These are phyloP conservation scores for Oegoconia quadripuncta DNA, from an alignment of 2,888 invertebrate species.

Conservation along the genomic window DNA sequence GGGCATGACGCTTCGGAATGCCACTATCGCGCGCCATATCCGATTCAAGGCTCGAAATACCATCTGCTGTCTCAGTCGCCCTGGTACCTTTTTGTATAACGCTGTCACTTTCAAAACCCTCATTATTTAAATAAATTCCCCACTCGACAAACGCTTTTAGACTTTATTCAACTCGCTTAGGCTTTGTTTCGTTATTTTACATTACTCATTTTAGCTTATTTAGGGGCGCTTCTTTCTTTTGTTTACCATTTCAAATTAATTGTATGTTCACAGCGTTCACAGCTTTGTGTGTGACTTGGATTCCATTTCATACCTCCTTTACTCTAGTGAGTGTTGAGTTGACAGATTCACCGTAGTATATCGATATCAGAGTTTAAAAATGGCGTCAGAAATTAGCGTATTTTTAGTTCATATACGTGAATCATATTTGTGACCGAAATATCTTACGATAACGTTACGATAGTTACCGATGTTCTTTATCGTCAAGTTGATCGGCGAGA, in stretches of 20 bases:
- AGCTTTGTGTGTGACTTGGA: too few relatives aligned
- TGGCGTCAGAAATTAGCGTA: too few relatives aligned
- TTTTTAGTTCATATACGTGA: neutral
- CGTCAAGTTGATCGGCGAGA: slow-evolving; percentile 16
- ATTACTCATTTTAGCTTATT: slow-evolving; percentile 2
- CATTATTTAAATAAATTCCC: slow-evolving; percentile 13
- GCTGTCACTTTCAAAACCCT: slow-evolving; percentile 25
- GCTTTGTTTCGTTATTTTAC: slow-evolving; percentile 3
- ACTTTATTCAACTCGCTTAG: slow-evolving; percentile 3
- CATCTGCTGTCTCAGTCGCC: slow-evolving; percentile 30
- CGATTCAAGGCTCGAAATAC: slow-evolving; percentile 6
- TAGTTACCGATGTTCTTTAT: slow-evolving; percentile 12
- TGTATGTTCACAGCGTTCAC: slow-evolving; percentile 19
- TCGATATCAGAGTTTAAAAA: too few relatives aligned
- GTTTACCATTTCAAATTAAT: slow-evolving; percentile 9
- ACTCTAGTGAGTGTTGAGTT: too few relatives aligned
- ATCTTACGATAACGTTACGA: slow-evolving; percentile 16
- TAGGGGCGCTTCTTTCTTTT: slow-evolving; percentile 2
- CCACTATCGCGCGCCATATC: slow-evolving; percentile 12
- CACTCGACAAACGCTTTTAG: slow-evolving; percentile 1
- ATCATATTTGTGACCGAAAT: slow-evolving; percentile 17
- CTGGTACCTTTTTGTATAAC: slow-evolving; percentile 47
- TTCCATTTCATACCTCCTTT: slow-evolving; percentile 15
- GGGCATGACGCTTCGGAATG: slow-evolving; percentile 7
- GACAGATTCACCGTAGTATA: too few relatives aligned